phyloP scores from a whole-genome alignment of 2,888 invertebrate species.

The Acanthoscelides obtectus region DNA sequence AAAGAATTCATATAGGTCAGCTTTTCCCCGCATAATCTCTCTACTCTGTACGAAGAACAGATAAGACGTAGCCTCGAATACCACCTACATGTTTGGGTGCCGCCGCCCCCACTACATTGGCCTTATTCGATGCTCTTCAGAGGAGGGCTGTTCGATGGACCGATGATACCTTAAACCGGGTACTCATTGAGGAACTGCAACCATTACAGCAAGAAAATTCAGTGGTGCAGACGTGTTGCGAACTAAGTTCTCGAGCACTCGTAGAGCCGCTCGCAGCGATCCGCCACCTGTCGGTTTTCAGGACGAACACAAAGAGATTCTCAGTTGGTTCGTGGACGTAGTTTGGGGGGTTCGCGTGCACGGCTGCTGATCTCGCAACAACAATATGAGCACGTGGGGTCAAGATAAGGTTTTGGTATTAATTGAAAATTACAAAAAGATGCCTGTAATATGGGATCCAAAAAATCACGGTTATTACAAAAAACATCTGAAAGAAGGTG shows the following conservation, averaged over 20 bases:
- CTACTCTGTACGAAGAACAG: too few relatives aligned
- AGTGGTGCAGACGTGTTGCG: constrained; percentile 7
- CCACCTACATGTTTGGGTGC: too few relatives aligned
- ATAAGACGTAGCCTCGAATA: too few relatives aligned
- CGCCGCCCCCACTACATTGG: too few relatives aligned
- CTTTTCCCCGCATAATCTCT: too few relatives aligned
- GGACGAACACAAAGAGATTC: constrained; percentile 2
- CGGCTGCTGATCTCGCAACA: too few relatives aligned
- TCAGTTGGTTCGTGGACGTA: not conserved
- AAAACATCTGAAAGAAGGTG: constrained; percentile 5
- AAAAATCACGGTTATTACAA: constrained; percentile 3
- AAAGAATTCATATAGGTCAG: too few relatives aligned
- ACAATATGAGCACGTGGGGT: constrained; percentile 1
- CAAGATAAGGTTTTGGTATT: not conserved
- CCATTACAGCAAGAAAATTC: constrained; percentile 7
- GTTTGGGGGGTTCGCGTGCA: too few relatives aligned
- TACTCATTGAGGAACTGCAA: constrained; percentile 4
- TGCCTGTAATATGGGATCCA: constrained; percentile 4
- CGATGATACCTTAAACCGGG: too few relatives aligned
- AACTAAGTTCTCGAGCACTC: constrained; percentile 4
- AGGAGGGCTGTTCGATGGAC: too few relatives aligned
- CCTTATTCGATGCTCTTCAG: too few relatives aligned
- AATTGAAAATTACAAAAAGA: constrained; percentile 3
- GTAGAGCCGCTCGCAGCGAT: constrained; percentile 5
- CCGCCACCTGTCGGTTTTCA: constrained; percentile 7